Conservation (phyloP, 1,140 invertebrate genomes). For the Brachionus koreanus region DNA sequence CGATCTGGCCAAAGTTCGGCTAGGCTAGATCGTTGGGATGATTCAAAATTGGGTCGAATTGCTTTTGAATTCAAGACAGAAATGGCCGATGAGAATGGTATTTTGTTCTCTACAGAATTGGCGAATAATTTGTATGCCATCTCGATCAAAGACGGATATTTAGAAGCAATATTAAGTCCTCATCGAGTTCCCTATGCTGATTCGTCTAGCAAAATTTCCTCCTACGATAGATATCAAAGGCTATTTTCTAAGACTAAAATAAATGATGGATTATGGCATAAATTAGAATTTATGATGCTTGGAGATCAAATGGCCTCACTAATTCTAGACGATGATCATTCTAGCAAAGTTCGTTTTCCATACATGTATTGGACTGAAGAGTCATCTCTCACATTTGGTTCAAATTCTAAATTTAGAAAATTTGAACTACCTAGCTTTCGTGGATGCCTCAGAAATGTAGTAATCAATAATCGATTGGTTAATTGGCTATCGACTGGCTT, state of each 20-base stretch:
- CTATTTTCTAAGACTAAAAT: constrained; percentile 7
- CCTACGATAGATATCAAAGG: constrained; percentile 25
- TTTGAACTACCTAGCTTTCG: background rate
- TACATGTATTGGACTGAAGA: constrained; percentile 10
- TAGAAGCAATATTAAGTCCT: constrained; percentile 22
- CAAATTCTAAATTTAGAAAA: background rate
- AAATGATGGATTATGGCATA: constrained; percentile 34
- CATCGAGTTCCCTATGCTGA: constrained; percentile 36
- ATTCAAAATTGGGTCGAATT: constrained; percentile 34
- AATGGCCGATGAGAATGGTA: constrained; percentile 23
- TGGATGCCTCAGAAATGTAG: constrained; percentile 33
- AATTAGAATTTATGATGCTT: constrained; percentile 21
- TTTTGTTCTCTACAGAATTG: background rate
- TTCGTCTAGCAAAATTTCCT: background rate
- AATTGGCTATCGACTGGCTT: constrained; percentile 7
- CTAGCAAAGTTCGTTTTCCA: constrained; percentile 24
- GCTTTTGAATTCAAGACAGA: constrained; percentile 21
- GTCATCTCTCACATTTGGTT: constrained; percentile 17
- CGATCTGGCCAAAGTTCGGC: constrained; percentile 4
- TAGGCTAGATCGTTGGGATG: background rate
- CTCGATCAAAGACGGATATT: background rate
- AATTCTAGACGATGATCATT: constrained; percentile 25
- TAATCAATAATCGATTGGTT: constrained; percentile 39
- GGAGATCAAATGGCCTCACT: constrained; percentile 21
- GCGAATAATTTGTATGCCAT: constrained; percentile 15